These are phyloP conservation scores for Drosophila suboccidentalis DNA, from an alignment of 2,888 invertebrate genomes.

Conservation along the genomic window DNA sequence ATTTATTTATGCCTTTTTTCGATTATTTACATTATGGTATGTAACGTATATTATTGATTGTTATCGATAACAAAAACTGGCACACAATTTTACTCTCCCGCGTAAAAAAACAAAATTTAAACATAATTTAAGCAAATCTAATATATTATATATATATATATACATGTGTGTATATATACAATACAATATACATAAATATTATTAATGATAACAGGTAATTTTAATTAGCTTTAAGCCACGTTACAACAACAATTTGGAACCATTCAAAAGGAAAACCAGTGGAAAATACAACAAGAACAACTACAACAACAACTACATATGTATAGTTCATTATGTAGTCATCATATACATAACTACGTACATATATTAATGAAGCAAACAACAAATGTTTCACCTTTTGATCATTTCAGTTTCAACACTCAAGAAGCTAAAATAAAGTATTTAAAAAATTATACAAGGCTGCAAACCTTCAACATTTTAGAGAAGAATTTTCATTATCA, in stretches of 20 bases:
- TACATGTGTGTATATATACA: slow-evolving; percentile 12
- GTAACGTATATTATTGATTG: slow-evolving; percentile 47
- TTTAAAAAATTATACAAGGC: slow-evolving; percentile 18
- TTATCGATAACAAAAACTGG: slow-evolving; percentile 63
- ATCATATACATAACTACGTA: background rate
- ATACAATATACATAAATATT: slow-evolving; percentile 31
- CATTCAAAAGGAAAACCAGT: slow-evolving; percentile 34
- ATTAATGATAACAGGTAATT: slow-evolving; percentile 66
- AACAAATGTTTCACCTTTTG: slow-evolving; percentile 32
- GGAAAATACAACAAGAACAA: slow-evolving; percentile 13
- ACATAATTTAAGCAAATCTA: slow-evolving; percentile 39
- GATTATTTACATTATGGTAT: slow-evolving; percentile 53
- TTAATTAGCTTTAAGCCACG: slow-evolving; percentile 72
- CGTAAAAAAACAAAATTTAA: slow-evolving; percentile 38
- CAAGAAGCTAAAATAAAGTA: slow-evolving; percentile 24
- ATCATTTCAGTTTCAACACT: slow-evolving; percentile 42
- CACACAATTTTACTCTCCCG: slow-evolving; percentile 80
- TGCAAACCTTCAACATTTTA: background rate
- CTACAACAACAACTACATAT: slow-evolving; percentile 22
- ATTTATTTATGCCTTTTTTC: slow-evolving; percentile 52
- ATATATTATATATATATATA: slow-evolving; percentile 49
- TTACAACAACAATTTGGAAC: slow-evolving; percentile 54
- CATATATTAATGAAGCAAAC: background rate
- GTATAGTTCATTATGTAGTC: slow-evolving; percentile 32
- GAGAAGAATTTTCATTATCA: background rate